Conservation (phyloP, 2,113 vertebrate species). For the Polypterus bichir region DNA sequence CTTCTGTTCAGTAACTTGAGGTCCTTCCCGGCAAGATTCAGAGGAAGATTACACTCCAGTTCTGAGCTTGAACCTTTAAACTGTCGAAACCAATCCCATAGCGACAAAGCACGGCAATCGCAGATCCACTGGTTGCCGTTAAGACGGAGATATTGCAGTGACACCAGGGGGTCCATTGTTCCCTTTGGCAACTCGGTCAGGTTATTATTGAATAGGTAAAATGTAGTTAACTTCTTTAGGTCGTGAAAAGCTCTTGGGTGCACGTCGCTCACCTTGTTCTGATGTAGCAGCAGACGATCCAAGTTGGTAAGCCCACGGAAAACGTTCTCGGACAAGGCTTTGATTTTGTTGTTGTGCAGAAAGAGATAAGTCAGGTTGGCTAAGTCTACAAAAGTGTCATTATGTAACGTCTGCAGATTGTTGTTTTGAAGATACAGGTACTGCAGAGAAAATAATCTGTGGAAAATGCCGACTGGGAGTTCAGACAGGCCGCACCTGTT, state of each 20-base stretch:
- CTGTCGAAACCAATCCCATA: conserved; percentile 93
- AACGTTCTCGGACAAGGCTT: conserved; percentile 78
- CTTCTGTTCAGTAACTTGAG: conserved; percentile 67
- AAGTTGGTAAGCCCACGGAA: conserved; percentile 77
- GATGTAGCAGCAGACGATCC: conserved; percentile 82
- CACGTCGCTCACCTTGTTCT: conserved; percentile 73
- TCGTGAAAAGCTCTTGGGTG: conserved; percentile 73
- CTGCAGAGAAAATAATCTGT: conserved; percentile 80
- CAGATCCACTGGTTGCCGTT: conserved; percentile 97
- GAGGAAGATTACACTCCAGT: conserved; percentile 73
- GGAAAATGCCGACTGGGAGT: conserved; percentile 75
- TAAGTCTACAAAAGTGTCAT: conserved; percentile 84
- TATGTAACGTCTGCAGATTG: conserved; percentile 67
- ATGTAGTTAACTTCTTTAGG: conserved; percentile 79
- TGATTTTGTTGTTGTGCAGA: conserved; percentile 90
- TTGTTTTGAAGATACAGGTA: conserved; percentile 97
- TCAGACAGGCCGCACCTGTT: conserved; percentile 86
- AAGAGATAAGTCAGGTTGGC: conserved; percentile 94
- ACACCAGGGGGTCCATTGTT: conserved; percentile 68
- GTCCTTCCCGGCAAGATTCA: conserved; percentile 63
- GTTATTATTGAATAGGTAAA: conserved; percentile 93
- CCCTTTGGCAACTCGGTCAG: conserved; percentile 73
- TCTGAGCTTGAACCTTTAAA: conserved; percentile 93
- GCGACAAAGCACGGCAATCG: conserved; percentile 79
- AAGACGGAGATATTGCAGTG: conserved; percentile 85